These are phyloP conservation scores for Eilema depressum DNA, from an alignment of 2,888 invertebrate species.

Conservation along the genomic window DNA sequence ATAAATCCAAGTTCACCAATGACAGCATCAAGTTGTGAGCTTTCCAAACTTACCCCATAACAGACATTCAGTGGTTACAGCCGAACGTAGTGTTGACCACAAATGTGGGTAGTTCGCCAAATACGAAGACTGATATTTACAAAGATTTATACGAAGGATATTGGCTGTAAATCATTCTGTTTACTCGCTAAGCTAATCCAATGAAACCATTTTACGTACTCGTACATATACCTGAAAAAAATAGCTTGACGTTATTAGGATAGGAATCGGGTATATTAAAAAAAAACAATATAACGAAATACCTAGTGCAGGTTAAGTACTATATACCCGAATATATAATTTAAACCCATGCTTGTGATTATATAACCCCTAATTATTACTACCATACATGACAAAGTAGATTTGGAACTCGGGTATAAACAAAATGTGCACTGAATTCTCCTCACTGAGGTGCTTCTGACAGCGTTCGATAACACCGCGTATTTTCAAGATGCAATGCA, in stretches of 20 bases:
- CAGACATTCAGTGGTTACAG: conserved; percentile 46
- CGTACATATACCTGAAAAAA: background rate
- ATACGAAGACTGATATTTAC: conserved; percentile 34
- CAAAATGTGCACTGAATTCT: background rate
- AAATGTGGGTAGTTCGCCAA: conserved; percentile 44
- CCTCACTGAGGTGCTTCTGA: too few species aligned
- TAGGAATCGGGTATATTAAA: background rate
- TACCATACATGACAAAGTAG: background rate
- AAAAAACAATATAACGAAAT: background rate
- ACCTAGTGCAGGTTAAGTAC: too few species aligned
- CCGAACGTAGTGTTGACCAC: conserved; percentile 46
- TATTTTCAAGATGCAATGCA: background rate
- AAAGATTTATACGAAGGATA: conserved; percentile 26
- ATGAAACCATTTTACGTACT: background rate
- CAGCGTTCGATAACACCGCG: background rate
- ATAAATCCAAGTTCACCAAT: conserved; percentile 70
- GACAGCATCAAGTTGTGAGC: conserved; percentile 71
- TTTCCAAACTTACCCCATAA: conserved; percentile 65
- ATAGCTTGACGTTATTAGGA: background rate
- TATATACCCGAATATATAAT: too few species aligned
- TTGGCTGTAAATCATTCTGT: conserved; percentile 19
- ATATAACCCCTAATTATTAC: background rate
- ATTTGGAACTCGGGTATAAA: background rate
- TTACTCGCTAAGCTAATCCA: conserved; percentile 16
- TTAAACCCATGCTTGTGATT: background rate